A percentile compares a stretch with the other conserved stretches of the same genome.
phyloP scores from a whole-genome alignment of 2,797 vertebrate species.

The Halcyon badia region DNA sequence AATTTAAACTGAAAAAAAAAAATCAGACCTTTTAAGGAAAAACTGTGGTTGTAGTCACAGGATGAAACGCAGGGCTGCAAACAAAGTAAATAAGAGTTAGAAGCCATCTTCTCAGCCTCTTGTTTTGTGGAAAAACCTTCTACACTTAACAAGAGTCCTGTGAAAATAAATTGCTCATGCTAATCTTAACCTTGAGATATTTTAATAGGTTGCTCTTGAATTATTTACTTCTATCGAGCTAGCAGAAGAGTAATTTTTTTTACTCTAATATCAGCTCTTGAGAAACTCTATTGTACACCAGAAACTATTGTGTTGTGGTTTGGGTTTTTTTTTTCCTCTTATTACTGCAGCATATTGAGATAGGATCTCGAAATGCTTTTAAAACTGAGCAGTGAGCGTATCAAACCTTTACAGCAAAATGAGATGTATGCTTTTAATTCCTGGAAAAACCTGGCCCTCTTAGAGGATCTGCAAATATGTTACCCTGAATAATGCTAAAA shows the following conservation, averaged over 20 bases:
- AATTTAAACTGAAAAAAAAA: conserved; percentile 66
- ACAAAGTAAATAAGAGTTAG: not conserved
- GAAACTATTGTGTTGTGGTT: not conserved
- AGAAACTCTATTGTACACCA: not conserved
- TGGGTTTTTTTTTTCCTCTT: not conserved
- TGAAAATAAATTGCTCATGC: not conserved
- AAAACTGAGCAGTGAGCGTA: not conserved
- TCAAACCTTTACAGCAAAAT: not conserved
- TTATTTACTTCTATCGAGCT: not conserved
- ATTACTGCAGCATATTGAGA: not conserved
- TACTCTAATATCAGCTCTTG: not conserved
- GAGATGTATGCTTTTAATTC: not conserved
- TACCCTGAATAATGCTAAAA: not conserved
- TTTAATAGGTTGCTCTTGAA: not conserved
- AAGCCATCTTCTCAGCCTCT: not conserved
- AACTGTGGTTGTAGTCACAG: not conserved
- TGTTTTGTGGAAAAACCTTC: not conserved
- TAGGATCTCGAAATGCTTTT: not conserved
- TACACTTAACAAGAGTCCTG: not conserved
- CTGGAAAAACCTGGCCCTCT: not conserved
- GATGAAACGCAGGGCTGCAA: not conserved
- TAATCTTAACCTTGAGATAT: not conserved
- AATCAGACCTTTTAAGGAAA: conserved; percentile 32
- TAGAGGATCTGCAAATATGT: not conserved
- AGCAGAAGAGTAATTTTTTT: not conserved